Base-by-base conservation (phyloP, 2,113 vertebrate species). In the Actinemys pallida region DNA sequence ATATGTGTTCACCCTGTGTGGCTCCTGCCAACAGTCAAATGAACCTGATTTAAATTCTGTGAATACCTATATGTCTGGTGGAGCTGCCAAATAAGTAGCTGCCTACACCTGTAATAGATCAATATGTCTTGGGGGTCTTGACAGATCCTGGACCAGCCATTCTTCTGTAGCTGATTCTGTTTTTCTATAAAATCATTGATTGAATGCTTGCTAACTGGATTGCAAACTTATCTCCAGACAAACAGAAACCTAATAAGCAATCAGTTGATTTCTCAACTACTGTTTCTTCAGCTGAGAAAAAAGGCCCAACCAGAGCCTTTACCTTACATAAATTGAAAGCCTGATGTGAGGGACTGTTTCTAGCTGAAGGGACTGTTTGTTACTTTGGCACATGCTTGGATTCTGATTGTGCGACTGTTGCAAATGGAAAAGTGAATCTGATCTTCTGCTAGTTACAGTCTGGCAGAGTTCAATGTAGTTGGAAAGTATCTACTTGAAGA, bases 21-120 rank as follows among this genome's bases (percentile, higher is more conserved):
- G 94, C 91, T 97, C 90, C 95, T 96, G 92, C 94, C 95, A 96
- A 93, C 96, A 78, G 81, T 94, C 49, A 80, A 92, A 97, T 81
- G 84, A 97, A 88, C 76, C 24, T 76, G 59, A 82, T 95, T 97
- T 95, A 95, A 95, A 97, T 97, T 94, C 93, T 96, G 95, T 96
- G 95, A 96, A 96, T 96, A 96, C 95, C 90, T 94, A 19, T 96
- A 87, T 12, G 92, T 91, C 94, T 93, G 94, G 93, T 89, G 96
- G 95, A 95, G 79, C 82, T 96, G 97, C 95, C 96, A 97, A 94
- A 45, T 47, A 78, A 78, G 75, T 81, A 82, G 86, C 91, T 96
- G 97, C 86, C 81, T 80, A 94, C 93, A 92, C 59, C 95, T 96
- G 86, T 72, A 57, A 65, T 47, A 59, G 89, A 92, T 95, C 88